Conservation (phyloP, 1,140 invertebrate species). For the Leptinotarsa lineolata region DNA sequence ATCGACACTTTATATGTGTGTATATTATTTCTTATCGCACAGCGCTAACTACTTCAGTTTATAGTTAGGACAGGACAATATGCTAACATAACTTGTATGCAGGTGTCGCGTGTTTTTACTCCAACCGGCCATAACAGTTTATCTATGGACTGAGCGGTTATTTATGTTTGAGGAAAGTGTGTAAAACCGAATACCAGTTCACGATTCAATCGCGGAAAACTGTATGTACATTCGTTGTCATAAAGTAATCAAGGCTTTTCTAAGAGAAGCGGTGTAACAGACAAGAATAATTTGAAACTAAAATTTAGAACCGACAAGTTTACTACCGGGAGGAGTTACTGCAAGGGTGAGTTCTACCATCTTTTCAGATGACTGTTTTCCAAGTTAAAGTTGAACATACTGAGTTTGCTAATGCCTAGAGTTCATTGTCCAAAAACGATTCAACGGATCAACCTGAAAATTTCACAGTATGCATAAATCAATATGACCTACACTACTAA, state of each 20-base stretch:
- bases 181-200: constrained; percentile 5
- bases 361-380: too few relatives aligned
- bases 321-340: too few relatives aligned
- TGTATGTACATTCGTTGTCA: background rate
- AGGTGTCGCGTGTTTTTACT: constrained; percentile 19
- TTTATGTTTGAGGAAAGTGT: constrained; percentile 3
- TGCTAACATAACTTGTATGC: constrained; percentile 15
- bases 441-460: too few relatives aligned
- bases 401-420: too few relatives aligned
- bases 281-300: too few relatives aligned
- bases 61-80: constrained; percentile 14
- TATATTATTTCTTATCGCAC: constrained; percentile 5
- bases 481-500: too few relatives aligned
- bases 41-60: constrained; percentile 11
- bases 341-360: too few relatives aligned
- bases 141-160: background rate
- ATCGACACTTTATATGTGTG: constrained; percentile 13
- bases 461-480: too few relatives aligned
- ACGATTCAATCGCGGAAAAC: background rate
- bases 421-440: too few relatives aligned
- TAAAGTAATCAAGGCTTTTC: background rate
- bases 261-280: too few relatives aligned
- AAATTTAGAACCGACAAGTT: too few relatives aligned
- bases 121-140: background rate
- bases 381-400: too few relatives aligned